These are phyloP conservation scores for Dorcus hopei DNA, from an alignment of 2,888 invertebrate genomes.

Conservation along the genomic window DNA sequence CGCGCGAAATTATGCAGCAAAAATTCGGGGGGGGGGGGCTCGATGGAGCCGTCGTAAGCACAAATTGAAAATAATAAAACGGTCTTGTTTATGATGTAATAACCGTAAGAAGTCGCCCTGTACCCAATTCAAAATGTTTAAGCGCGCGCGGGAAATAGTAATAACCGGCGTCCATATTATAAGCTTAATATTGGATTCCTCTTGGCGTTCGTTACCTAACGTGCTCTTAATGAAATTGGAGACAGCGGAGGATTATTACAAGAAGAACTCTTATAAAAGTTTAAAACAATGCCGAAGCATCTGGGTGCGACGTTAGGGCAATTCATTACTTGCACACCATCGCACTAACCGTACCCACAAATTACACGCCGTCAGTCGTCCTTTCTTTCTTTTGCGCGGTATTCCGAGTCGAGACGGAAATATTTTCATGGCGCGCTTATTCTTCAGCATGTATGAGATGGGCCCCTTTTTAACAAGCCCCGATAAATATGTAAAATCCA, in stretches of 20 bases:
- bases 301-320: conserved; percentile 2
- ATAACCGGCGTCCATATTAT: conserved; percentile 32
- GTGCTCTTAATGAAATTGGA: conserved; percentile 32
- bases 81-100: conserved; percentile 22
- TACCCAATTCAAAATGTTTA: conserved; percentile 22
- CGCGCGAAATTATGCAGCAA: conserved; percentile 10
- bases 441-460: neutral
- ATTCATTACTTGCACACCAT: conserved; percentile 9
- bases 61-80: conserved; percentile 17
- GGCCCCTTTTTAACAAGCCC: neutral
- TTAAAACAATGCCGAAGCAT: conserved; percentile 7
- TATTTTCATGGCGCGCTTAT: neutral
- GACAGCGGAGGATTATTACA: conserved; percentile 26
- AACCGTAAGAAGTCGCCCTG: conserved; percentile 23
- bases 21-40: conserved; percentile 18
- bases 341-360: neutral
- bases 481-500: neutral
- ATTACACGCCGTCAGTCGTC: neutral
- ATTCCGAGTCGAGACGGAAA: neutral
- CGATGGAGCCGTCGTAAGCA: conserved; percentile 14
- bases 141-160: conserved; percentile 25
- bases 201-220: conserved; percentile 32
- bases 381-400: neutral
- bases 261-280: conserved; percentile 22
- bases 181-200: conserved; percentile 34